phyloP scores from a whole-genome alignment of 2,797 vertebrate genomes.

The Lagorchestes hirsutus region DNA sequence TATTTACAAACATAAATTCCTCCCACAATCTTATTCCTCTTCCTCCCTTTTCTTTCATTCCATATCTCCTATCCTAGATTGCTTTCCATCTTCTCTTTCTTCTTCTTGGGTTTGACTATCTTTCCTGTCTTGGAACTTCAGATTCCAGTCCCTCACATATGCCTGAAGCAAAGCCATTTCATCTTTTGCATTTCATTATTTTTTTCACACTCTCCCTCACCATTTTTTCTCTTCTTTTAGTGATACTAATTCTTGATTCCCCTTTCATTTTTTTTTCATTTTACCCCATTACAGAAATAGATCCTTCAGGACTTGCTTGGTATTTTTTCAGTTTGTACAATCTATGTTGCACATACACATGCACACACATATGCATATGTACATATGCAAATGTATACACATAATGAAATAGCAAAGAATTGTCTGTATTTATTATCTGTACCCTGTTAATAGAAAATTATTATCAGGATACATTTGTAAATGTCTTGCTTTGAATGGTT shows the following conservation, averaged over 20 bases:
- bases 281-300: neutral
- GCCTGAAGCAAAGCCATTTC: neutral
- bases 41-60: neutral
- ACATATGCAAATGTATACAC: too few species aligned
- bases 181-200: neutral
- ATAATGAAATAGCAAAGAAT: neutral
- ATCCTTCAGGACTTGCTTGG: neutral
- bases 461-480: neutral
- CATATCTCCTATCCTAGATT: neutral
- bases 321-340: slow-evolving; percentile 7
- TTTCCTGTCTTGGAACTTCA: neutral
- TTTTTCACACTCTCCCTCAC: neutral
- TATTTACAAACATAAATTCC: neutral
- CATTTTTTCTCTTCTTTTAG: neutral
- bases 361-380: too few species aligned
- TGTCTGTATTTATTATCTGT: neutral
- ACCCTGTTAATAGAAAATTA: neutral
- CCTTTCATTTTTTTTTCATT: neutral
- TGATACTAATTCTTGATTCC: neutral
- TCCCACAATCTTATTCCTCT: too few species aligned
- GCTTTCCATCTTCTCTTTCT: neutral
- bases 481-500: neutral
- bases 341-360: neutral
- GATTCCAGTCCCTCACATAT: neutral
- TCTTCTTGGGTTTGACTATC: neutral